phyloP scores from a whole-genome alignment of 2,113 vertebrate species.

The Rhinoderma darwinii region DNA sequence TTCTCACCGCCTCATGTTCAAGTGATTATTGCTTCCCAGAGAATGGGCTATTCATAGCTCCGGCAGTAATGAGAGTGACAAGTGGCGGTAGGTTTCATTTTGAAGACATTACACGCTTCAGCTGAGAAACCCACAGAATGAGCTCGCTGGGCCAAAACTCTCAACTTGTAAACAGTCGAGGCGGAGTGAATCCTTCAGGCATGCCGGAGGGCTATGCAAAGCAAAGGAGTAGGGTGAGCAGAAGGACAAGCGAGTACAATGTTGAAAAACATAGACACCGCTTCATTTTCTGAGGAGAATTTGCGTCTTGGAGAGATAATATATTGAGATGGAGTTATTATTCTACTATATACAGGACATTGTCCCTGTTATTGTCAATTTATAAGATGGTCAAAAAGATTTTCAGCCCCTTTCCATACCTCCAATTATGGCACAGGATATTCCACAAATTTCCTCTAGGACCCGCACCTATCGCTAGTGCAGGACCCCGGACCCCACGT shows the following conservation, averaged over 20 bases:
- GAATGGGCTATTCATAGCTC: slow-evolving; percentile 33
- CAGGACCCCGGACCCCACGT: too few relatives aligned
- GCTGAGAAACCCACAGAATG: slow-evolving; percentile 41
- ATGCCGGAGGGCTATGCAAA: too few relatives aligned
- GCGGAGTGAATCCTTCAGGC: neutral
- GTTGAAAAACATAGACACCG: neutral
- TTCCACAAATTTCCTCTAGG: neutral
- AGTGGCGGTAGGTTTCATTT: slow-evolving; percentile 40
- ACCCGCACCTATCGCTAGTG: too few relatives aligned
- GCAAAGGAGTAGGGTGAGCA: neutral
- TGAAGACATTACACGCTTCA: slow-evolving; percentile 46
- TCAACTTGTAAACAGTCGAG: slow-evolving; percentile 9
- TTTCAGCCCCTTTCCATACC: too few relatives aligned
- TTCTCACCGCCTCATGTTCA: neutral
- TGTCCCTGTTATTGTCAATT: neutral
- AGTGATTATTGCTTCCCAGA: slow-evolving; percentile 27
- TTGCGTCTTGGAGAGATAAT: neutral
- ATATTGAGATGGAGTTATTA: neutral
- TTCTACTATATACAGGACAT: neutral
- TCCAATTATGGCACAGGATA: neutral
- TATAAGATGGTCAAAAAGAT: neutral
- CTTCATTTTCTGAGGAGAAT: neutral
- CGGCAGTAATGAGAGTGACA: slow-evolving; percentile 41
- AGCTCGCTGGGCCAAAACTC: slow-evolving; percentile 28
- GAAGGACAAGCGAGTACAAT: neutral